Evolutionary conservation across 2,113 vertebrate genomes (phyloP).

Genomic region (Etheostoma spectabile): DNA sequence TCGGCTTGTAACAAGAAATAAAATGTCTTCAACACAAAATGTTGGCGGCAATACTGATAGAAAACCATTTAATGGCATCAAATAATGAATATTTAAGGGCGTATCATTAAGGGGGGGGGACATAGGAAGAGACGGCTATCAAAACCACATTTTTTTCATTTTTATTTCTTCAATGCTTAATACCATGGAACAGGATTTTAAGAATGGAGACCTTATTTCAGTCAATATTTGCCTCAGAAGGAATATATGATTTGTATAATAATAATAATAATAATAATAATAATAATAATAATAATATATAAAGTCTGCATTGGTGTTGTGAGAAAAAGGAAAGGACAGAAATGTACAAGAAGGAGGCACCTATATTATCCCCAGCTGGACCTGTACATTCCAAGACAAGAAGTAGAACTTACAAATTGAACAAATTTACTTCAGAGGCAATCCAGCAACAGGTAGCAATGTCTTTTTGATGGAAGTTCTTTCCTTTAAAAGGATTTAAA

Average conservation of each 20-base stretch:
- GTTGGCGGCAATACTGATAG: neutral
- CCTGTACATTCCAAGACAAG: slow-evolving; percentile 90
- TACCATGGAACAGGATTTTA: slow-evolving; percentile 93
- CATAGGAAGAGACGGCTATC: slow-evolving; percentile 76
- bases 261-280: slow-evolving; percentile 77
- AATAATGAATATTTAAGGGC: neutral
- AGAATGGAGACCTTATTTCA: slow-evolving; percentile 91
- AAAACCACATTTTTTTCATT: slow-evolving; percentile 88
- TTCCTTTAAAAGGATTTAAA: slow-evolving; percentile 94
- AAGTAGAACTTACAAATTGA: slow-evolving; percentile 89
- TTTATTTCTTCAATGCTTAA: slow-evolving; percentile 92
- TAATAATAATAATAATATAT: slow-evolving; percentile 59
- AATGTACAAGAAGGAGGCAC: slow-evolving; percentile 95
- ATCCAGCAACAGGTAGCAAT: slow-evolving; percentile 90
- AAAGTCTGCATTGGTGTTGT: slow-evolving; percentile 92
- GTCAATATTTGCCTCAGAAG: slow-evolving; percentile 91
- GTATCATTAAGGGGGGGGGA: slow-evolving; percentile 25
- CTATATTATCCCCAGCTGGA: slow-evolving; percentile 87
- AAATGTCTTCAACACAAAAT: neutral
- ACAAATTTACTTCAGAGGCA: slow-evolving; percentile 90
- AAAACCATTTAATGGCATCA: slow-evolving; percentile 5
- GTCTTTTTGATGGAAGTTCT: slow-evolving; percentile 72
- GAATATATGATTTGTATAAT: slow-evolving; percentile 83
- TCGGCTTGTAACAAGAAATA: neutral
- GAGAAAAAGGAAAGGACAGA: slow-evolving; percentile 88